Evolutionary conservation across 2,888 invertebrate species (phyloP), one percentile per base, ranked within the genome.

Genomic region (Minunthozetes semirufus): DNA sequence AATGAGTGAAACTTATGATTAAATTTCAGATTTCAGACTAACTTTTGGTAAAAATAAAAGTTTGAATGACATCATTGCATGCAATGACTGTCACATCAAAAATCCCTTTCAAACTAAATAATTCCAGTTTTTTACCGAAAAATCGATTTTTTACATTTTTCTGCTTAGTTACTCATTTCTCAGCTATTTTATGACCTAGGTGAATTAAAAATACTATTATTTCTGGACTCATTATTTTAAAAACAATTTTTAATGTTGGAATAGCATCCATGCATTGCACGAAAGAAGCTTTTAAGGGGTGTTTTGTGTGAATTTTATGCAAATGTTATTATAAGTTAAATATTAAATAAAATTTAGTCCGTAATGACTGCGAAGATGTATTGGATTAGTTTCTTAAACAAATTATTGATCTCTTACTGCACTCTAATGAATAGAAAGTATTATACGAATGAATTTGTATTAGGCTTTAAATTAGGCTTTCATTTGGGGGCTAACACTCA

Each of bases 261-360:
- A 59, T 59, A 33, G 1, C 42, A 42, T 42, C 17, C 1, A 38
- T 22, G 11, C 19, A 22, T 0, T 68, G 68, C 68, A 42, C 42
- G 42, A 42, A 68, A 68, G 68, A 68, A 22, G 38, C 68, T 68
- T 68, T 68, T 68, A 68, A 42, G 68, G 68, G 68, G 19, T 1
- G 22, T 19, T 68, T 38, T 68, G 68, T 68, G 22, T 68, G 22
- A n/a, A 42, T 68, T 68, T 68, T 68, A 68, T 68, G 68, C 68
- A n/a, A 68, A 68, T 68, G 38, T 68, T 68, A 68, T 68, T 68
- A 68, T 6, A 19, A n/a, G 19, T 68, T 46, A 68, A 42, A 68
- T 22, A 68, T 68, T 68, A 42, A 68, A 42, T 42, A 42, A 68
- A 42, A 68, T 68, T 68, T 68, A 68, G 22, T 68, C 22, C 68